A percentile compares a stretch with the other conserved stretches of the same genome.
phyloP scores from a whole-genome alignment of 2,888 invertebrate genomes.

The Graphium colonna region DNA sequence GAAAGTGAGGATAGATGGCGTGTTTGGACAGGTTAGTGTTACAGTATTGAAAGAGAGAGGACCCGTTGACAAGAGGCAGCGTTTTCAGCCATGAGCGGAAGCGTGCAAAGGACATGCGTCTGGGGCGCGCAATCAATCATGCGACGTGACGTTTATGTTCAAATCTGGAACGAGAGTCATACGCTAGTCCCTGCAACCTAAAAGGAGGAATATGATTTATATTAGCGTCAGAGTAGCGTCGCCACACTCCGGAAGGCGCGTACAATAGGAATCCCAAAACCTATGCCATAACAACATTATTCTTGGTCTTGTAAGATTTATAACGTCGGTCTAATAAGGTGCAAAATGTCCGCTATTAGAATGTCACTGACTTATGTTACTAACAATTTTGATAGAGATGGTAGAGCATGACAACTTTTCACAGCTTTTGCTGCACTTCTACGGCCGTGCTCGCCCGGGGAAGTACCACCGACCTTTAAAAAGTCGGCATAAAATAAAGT shows the following conservation, averaged over 20 bases:
- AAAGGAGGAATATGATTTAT: slow-evolving; percentile 11
- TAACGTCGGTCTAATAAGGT: not conserved
- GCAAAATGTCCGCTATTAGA: not conserved
- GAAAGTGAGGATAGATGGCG: slow-evolving; percentile 24
- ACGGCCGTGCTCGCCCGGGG: too few species aligned
- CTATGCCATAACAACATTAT: not conserved
- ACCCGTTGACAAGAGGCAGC: slow-evolving; percentile 24
- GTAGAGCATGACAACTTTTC: too few species aligned
- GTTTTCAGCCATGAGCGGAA: slow-evolving; percentile 20
- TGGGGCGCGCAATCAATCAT: slow-evolving; percentile 13
- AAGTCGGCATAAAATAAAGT: too few species aligned
- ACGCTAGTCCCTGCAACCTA: not conserved
- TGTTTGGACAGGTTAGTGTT: slow-evolving; percentile 31
- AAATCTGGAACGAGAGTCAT: slow-evolving; percentile 13
- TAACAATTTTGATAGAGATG: too few species aligned
- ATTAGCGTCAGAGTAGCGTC: not conserved
- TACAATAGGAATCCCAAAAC: not conserved
- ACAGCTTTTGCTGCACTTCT: too few species aligned
- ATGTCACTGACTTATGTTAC: not conserved
- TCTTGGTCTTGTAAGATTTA: not conserved
- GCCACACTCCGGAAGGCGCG: not conserved
- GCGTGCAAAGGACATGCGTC: slow-evolving; percentile 7
- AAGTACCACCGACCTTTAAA: too few species aligned
- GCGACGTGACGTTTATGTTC: not conserved
- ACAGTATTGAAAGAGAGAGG: slow-evolving; percentile 21